Base-by-base conservation (phyloP, 2,797 vertebrate genomes). In the Parambassis ranga region DNA sequence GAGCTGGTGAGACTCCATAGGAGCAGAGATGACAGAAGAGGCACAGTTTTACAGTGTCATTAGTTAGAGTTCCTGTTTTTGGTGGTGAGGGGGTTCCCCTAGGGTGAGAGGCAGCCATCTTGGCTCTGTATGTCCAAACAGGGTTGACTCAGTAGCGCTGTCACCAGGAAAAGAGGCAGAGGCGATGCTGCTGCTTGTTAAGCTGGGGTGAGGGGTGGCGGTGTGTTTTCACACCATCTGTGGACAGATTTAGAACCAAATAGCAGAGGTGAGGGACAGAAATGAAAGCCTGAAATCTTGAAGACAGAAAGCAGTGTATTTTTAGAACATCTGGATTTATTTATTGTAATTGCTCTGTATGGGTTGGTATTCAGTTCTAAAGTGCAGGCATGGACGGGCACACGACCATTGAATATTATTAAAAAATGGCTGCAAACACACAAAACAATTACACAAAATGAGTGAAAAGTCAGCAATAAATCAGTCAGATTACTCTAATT, bases 71-170 rank as follows among this genome's bases (percentile, higher is more conserved):
- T 32, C 20, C 49, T 14, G 30, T 33, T 10, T 36, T 1, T 8
- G n/a, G 14, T 22, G 20, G 6, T 23, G n/a, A n/a, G n/a, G n/a
- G n/a, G 20, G 11, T 18, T 46, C 4, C 15, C 30, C 16, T 5
- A 4, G 1, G 32, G n/a, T 57, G 46, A 48, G 39, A 61, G 50
- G 64, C 71, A 71, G 71, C 67, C 63, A 61, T 71, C 35, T 75
- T 67, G 23, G 23, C 23, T 59, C 37, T 32, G 4, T 44, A 42
- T 65, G 35, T 55, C 38, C 11, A 57, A 44, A 53, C 11, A 23
- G 37, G n/a, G 27, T 55, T 39, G 37, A 16, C n/a, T n/a, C n/a
- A n/a, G n/a, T n/a, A n/a, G n/a, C n/a, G n/a, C n/a, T n/a, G n/a
- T 27, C 13, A 37, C 14, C 42, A 44, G 32, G 7, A 44, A 36